Base-by-base conservation (phyloP, 1,140 invertebrate species). In the Drosophila lacteicornis region DNA sequence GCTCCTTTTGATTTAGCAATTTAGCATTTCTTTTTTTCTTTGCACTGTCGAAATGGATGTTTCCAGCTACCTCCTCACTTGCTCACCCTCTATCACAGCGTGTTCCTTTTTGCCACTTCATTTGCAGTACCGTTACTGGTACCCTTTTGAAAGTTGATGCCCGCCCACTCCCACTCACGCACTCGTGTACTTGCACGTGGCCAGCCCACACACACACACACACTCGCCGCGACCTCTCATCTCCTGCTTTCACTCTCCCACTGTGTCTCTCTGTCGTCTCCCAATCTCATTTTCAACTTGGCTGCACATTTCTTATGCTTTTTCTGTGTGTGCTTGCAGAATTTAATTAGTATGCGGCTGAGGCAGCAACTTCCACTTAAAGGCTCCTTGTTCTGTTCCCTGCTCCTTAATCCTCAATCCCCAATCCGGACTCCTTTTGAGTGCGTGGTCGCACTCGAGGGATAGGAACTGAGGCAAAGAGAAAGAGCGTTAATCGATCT, bases 401-500 rank as follows among this genome's bases (percentile, higher is more conserved):
- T 15, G 12, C 33, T 13, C 36, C 13, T 59, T 25, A 57, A 59
- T 43, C 19, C 17, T 15, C 30, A 56, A 15, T 19, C 19, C 17
- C n/a, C 17, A 56, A 12, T 19, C 36, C 27, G 22, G 12, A 40
- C 69, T 73, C 25, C 63, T 25, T 59, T 46, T 22, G 51, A 79
- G 60, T 58, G 60, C 68, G 46, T 63, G 58, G 42, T 46, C 82
- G 53, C 70, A 78, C 71, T 79, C 67, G 75, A 82, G 66, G 82
- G 58, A 75, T 76, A 79, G 66, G 53, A 56, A 56, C 53, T 40
- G 53, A 56, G 53, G 22, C 66, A 71, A 57, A 83, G 83, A 58
- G 68, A 74, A 87, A 69, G 67, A 68, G 65, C 73, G 53, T 79
- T 83, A 75, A 88, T 87, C 80, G 80, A 88, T 84, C 40, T 58